A percentile compares a stretch with the other conserved stretches of the same genome.
These are phyloP conservation scores for Myoxocephalus aenaeus DNA, from an alignment of 2,797 vertebrate species.

Conservation along the genomic window DNA sequence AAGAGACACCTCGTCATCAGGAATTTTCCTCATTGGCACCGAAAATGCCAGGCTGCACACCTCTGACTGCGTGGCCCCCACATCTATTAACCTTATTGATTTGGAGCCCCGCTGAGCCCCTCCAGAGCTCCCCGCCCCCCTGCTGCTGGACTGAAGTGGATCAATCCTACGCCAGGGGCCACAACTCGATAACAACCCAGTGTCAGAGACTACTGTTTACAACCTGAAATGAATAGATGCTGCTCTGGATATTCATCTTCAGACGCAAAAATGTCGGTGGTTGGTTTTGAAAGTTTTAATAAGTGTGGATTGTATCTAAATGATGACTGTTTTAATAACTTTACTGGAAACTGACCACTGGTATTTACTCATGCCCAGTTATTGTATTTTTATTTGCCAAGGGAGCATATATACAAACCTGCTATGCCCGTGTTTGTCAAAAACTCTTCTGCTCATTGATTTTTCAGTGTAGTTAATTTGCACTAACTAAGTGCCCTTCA, in stretches of 20 bases:
- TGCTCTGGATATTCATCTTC: conserved; percentile 60
- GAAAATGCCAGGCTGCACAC: conserved; percentile 93
- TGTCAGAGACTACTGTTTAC: conserved; percentile 87
- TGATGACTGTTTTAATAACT: neutral
- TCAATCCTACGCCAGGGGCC: conserved; percentile 92
- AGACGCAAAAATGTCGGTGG: neutral
- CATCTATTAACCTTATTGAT: conserved; percentile 99
- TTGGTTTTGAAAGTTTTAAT: conserved; percentile 26
- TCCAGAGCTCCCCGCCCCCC: conserved; percentile 91
- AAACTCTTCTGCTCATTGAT: conserved; percentile 59
- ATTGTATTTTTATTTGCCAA: neutral
- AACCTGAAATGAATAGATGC: conserved; percentile 87
- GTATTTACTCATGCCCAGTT: neutral
- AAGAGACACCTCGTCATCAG: conserved; percentile 94
- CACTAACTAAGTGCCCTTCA: conserved; percentile 80
- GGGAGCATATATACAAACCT: neutral
- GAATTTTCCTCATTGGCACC: conserved; percentile 93
- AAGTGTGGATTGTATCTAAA: conserved; percentile 14
- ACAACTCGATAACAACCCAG: conserved; percentile 91
- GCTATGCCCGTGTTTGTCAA: neutral
- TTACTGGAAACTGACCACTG: neutral
- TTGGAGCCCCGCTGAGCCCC: conserved; percentile 90
- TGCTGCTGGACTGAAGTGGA: conserved; percentile 92
- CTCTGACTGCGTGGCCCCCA: conserved; percentile 94
- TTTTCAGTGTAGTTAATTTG: conserved; percentile 73